Evolutionary conservation across 2,113 vertebrate species (phyloP), one percentile per base, ranked within the genome.

Genomic region (Pheucticus melanocephalus): DNA sequence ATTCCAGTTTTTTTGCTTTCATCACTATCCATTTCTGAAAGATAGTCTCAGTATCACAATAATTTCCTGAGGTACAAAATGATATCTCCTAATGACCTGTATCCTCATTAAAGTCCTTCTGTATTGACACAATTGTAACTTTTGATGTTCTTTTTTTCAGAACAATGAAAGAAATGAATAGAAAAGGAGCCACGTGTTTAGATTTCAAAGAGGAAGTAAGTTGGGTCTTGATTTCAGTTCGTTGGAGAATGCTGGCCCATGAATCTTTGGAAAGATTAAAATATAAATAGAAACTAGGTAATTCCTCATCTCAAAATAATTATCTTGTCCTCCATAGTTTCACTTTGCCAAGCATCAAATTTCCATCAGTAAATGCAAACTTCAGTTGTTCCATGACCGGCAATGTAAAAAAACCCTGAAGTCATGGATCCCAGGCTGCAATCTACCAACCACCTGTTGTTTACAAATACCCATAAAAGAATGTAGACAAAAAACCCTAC

Each of bases 111-210:
- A 73, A 82, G 11, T 56, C 9, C 35, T 85, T 71, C 24, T 68
- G 3, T 21, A 35, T 42, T 66, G 59, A 79, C 15, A 40, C 0
- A 15, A 78, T 77, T 84, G 3, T 47, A 71, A 47, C 7, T 68
- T 66, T 59, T 40, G 3, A 24, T 27, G 2, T 45, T 79, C 21
- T 5, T 16, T 8, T 87, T 56, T 64, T 76, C 35, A 44, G 12
- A 71, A 51, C 9, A 92, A 35, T 76, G 4, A 6, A 6, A 72
- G 90, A 86, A 82, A 37, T 37, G 0, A 53, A 90, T 11, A 22
- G 3, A 39, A 78, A 91, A 42, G 35, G 0, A 0, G 1, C 1
- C 3, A 31, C 0, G 0, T 76, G 35, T 72, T 72, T 59, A 33
- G 16, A 54, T 78, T 86, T 71, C 31, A 76, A 23, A 56, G 35